phyloP scores from a whole-genome alignment of 1,140 invertebrate species.

The Artemia franciscana region DNA sequence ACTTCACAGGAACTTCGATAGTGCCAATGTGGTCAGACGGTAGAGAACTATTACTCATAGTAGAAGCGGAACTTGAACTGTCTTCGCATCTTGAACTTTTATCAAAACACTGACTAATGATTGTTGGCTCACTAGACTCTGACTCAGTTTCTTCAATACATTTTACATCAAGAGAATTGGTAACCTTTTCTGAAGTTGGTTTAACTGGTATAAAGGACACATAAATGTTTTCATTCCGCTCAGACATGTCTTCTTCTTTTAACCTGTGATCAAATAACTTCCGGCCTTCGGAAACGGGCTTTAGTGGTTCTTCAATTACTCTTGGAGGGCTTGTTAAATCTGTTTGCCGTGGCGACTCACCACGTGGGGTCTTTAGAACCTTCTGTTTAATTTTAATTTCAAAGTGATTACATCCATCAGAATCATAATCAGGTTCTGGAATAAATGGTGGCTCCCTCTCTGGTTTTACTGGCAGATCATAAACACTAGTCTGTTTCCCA shows the following conservation, averaged over 20 bases:
- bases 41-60: background rate
- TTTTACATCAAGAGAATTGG: background rate
- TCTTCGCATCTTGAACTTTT: background rate
- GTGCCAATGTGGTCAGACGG: slow-evolving; percentile 1
- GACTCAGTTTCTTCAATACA: background rate
- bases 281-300: slow-evolving; percentile 11
- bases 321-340: slow-evolving; percentile 13
- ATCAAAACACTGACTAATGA: background rate
- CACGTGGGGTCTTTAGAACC: slow-evolving; percentile 3
- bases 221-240: background rate
- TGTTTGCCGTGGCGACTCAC: slow-evolving; percentile 8
- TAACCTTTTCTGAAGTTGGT: slow-evolving; percentile 4
- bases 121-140: background rate
- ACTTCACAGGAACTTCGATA: background rate
- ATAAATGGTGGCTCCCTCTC: slow-evolving; percentile 33
- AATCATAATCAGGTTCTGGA: slow-evolving; percentile 62
- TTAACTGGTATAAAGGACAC: slow-evolving; percentile 1
- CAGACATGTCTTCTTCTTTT: slow-evolving; percentile 4
- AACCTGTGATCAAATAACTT: slow-evolving; percentile 8
- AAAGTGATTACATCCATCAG: too few relatives aligned
- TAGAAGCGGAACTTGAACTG: background rate
- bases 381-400: slow-evolving; percentile 23
- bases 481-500: too few relatives aligned
- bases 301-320: slow-evolving; percentile 10
- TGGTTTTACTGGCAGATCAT: slow-evolving; percentile 4